Conservation (phyloP, 2,888 invertebrate species). For the Dendrolimus pini region DNA sequence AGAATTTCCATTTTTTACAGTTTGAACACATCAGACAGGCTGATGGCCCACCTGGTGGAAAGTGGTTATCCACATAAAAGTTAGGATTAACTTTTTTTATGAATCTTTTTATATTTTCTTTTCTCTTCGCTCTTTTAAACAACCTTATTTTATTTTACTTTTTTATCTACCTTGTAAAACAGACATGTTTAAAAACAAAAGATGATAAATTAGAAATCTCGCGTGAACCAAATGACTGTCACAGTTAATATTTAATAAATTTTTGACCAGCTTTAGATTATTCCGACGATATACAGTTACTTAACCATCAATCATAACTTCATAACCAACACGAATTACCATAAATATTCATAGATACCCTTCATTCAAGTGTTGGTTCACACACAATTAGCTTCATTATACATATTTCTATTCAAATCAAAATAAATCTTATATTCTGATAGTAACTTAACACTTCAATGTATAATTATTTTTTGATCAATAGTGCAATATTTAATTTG, state of each 20-base stretch:
- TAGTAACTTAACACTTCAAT: slow-evolving; percentile 55
- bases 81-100: no score
- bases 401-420: slow-evolving; percentile 46
- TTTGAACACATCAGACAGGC: no score
- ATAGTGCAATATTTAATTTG: slow-evolving; percentile 64
- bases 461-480: slow-evolving; percentile 24
- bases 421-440: slow-evolving; percentile 66
- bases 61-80: no score
- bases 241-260: background rate
- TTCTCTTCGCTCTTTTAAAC: no score
- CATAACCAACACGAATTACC: slow-evolving; percentile 35
- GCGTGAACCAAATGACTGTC: no score
- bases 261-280: background rate
- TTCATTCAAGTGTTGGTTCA: slow-evolving; percentile 40
- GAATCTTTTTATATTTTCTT: no score
- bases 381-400: slow-evolving; percentile 74
- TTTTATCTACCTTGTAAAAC: no score
- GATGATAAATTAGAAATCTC: no score
- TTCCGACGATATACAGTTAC: background rate
- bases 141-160: no score
- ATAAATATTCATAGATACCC: slow-evolving; percentile 61
- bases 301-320: slow-evolving; percentile 32
- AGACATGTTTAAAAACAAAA: no score
- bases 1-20: no score
- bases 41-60: no score